These are phyloP conservation scores for Caenorhabditis sinica DNA, from an alignment of 2,888 invertebrate genomes.

Conservation along the genomic window DNA sequence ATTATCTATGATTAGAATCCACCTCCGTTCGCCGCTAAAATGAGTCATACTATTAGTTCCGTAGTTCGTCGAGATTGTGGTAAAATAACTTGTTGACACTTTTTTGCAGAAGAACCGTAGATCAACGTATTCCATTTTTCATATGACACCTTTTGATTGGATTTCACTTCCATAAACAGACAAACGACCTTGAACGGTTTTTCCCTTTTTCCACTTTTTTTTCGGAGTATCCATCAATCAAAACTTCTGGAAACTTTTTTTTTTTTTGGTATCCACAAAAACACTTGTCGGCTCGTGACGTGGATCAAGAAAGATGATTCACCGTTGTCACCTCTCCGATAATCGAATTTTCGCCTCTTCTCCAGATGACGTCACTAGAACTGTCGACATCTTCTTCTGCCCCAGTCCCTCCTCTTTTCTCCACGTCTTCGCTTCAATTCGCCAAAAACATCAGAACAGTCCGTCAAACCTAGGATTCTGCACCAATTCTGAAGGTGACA, in stretches of 20 bases:
- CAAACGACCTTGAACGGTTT: neutral
- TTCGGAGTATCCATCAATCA: neutral
- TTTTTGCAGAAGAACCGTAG: slow-evolving; percentile 28
- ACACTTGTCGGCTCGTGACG: slow-evolving; percentile 35
- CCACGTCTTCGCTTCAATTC: slow-evolving; percentile 36
- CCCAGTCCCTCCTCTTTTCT: slow-evolving; percentile 12
- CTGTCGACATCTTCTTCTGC: slow-evolving; percentile 22
- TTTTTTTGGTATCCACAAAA: too few species aligned
- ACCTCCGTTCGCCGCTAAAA: neutral
- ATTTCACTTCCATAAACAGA: neutral
- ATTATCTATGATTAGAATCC: neutral
- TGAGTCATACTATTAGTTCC: slow-evolving; percentile 6
- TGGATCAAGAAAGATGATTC: slow-evolving; percentile 21
- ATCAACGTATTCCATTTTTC: slow-evolving; percentile 26
- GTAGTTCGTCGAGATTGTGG: slow-evolving; percentile 5
- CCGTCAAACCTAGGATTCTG: slow-evolving; percentile 34
- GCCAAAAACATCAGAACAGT: slow-evolving; percentile 64
- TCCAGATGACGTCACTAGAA: slow-evolving; percentile 40
- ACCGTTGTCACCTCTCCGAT: slow-evolving; percentile 14
- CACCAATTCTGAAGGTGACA: slow-evolving; percentile 20
- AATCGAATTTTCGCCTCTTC: slow-evolving; percentile 22
- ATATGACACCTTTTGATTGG: slow-evolving; percentile 22
- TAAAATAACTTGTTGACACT: slow-evolving; percentile 27
- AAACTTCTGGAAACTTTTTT: slow-evolving; percentile 15
- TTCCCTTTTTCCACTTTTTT: neutral